These are phyloP conservation scores for Carabus problematicus DNA, from an alignment of 2,888 invertebrate species.

Conservation along the genomic window DNA sequence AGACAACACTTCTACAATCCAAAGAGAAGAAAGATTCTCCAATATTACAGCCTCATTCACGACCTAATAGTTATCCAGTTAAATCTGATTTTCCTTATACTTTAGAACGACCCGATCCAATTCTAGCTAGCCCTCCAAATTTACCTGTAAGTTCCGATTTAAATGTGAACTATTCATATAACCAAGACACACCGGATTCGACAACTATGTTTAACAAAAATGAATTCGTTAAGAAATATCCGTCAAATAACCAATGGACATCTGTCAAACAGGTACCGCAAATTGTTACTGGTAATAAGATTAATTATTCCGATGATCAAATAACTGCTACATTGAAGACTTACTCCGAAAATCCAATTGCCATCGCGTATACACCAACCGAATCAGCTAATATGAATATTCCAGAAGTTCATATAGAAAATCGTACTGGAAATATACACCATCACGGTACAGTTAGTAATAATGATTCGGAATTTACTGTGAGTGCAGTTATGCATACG, in stretches of 20 bases:
- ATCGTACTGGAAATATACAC: slow-evolving; percentile 56
- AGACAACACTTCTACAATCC: slow-evolving; percentile 59
- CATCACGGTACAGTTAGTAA: slow-evolving; percentile 32
- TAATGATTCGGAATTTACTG: slow-evolving; percentile 55
- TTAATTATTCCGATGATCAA: slow-evolving; percentile 48
- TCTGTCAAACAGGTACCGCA: slow-evolving; percentile 59
- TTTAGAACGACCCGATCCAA: slow-evolving; percentile 66
- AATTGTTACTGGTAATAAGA: slow-evolving; percentile 56
- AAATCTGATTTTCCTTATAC: slow-evolving; percentile 72
- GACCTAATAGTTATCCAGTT: slow-evolving; percentile 53
- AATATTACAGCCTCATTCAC: slow-evolving; percentile 58
- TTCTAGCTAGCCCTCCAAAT: slow-evolving; percentile 53
- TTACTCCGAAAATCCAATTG: slow-evolving; percentile 67
- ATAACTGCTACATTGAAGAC: slow-evolving; percentile 58
- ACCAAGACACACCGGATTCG: slow-evolving; percentile 50
- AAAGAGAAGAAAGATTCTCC: slow-evolving; percentile 58
- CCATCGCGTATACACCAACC: slow-evolving; percentile 71
- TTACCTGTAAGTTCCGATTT: slow-evolving; percentile 55
- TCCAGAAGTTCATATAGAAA: slow-evolving; percentile 60
- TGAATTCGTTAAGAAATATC: slow-evolving; percentile 47
- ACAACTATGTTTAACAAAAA: slow-evolving; percentile 52
- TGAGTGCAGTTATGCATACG: slow-evolving; percentile 59
- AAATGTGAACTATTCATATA: slow-evolving; percentile 48
- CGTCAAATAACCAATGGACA: slow-evolving; percentile 56
- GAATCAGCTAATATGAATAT: slow-evolving; percentile 59